Percentiles rank a stretch among this genome's conserved stretches.
Evolutionary conservation across 2,113 vertebrate genomes (phyloP).

Genomic region (Aspidoscelis tigris): DNA sequence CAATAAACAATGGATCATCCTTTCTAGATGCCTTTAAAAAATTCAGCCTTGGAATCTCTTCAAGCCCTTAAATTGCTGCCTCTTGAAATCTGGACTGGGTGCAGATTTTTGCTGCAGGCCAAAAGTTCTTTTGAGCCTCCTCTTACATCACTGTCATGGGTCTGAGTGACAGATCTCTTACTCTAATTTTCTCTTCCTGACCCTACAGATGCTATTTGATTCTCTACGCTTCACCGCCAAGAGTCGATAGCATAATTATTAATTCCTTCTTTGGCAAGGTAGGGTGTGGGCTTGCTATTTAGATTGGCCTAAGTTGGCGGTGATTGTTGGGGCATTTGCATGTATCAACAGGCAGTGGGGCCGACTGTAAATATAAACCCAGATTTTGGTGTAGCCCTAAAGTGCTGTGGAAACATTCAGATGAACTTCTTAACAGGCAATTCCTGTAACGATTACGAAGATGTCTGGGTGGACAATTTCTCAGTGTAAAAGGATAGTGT

Average conservation of each 20-base stretch:
- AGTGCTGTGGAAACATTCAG: not conserved
- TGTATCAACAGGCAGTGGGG: not conserved
- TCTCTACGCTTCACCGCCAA: conserved; percentile 16
- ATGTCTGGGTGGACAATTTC: conserved; percentile 1
- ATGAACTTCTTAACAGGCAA: not conserved
- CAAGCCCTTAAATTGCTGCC: not conserved
- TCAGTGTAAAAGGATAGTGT: no score
- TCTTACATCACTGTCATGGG: conserved; percentile 14
- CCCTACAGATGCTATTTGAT: accelerated
- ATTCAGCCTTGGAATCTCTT: no score
- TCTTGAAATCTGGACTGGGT: not conserved
- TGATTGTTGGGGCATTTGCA: not conserved
- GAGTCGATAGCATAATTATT: not conserved
- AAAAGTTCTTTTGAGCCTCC: conserved; percentile 4
- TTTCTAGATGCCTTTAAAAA: not conserved
- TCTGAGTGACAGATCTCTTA: not conserved
- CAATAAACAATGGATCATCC: conserved; percentile 27
- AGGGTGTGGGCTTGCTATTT: not conserved
- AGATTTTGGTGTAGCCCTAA: not conserved
- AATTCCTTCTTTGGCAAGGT: not conserved
- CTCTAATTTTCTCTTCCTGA: conserved; percentile 19
- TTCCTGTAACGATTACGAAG: not conserved
- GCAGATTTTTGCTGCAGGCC: not conserved
- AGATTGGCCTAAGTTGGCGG: not conserved
- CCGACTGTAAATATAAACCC: not conserved